Conservation (phyloP, 2,797 vertebrate species). For the Onychomys torridus region DNA sequence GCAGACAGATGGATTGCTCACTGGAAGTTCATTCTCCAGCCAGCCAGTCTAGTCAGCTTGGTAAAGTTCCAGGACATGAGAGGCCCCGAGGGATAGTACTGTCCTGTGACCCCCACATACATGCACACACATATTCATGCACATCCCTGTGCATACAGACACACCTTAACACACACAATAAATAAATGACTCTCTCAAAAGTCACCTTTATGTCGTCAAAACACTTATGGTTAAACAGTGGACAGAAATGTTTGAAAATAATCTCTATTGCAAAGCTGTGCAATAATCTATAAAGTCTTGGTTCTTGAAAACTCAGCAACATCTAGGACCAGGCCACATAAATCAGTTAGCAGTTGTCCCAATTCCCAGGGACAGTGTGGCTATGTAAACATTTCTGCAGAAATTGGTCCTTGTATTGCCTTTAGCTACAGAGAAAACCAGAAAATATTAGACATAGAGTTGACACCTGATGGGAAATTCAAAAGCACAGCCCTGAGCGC, state of each 20-base stretch:
- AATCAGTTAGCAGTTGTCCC: neutral
- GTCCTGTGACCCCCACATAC: neutral
- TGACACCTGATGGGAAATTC: conserved; percentile 30
- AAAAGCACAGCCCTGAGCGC: neutral
- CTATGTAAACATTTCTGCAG: conserved; percentile 13
- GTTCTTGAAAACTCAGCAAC: conserved; percentile 20
- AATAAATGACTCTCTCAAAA: neutral
- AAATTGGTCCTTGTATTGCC: neutral
- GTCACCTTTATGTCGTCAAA: neutral
- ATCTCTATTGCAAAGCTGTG: conserved; percentile 3
- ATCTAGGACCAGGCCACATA: neutral
- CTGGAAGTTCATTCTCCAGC: too few species aligned
- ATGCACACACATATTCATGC: neutral
- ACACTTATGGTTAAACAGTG: neutral
- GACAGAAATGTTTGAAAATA: neutral
- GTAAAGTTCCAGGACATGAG: neutral
- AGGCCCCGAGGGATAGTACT: neutral
- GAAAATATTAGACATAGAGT: neutral
- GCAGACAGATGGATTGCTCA: neutral
- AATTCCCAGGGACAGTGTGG: neutral
- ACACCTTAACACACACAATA: neutral
- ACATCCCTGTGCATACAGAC: neutral
- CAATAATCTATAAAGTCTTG: conserved; percentile 26
- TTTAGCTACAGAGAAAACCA: conserved; percentile 36
- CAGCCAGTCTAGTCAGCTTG: neutral